Evolutionary conservation across 2,888 invertebrate genomes (phyloP).

Genomic region (Clostera curtula): DNA sequence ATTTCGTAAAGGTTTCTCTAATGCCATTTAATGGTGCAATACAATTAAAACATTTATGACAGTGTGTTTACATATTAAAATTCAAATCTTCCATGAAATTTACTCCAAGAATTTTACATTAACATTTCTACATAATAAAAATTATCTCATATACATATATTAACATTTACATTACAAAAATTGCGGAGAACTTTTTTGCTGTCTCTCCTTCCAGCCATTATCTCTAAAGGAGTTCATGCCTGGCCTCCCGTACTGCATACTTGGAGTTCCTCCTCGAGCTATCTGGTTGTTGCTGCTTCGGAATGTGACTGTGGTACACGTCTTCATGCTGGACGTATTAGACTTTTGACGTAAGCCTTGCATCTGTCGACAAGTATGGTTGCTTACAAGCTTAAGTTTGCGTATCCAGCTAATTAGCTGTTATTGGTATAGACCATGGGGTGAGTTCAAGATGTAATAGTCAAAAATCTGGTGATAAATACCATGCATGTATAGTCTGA

Average conservation of each 20-base stretch:
- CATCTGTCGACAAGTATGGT: conserved; percentile 44
- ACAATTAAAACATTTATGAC: too few species aligned
- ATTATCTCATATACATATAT: not conserved
- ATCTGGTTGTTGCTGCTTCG: conserved; percentile 50
- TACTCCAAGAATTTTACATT: not conserved
- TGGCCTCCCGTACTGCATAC: conserved; percentile 36
- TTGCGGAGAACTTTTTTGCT: conserved; percentile 41
- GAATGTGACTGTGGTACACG: conserved; percentile 56
- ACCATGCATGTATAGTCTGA: too few species aligned
- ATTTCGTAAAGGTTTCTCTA: too few species aligned
- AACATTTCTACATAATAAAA: not conserved
- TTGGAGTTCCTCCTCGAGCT: conserved; percentile 23
- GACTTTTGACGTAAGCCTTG: conserved; percentile 68
- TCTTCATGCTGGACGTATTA: conserved; percentile 63
- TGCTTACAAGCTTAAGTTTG: not conserved
- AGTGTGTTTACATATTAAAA: too few species aligned
- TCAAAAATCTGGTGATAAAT: too few species aligned
- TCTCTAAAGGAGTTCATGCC: conserved; percentile 32
- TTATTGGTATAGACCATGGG: too few species aligned
- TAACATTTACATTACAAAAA: conserved; percentile 31
- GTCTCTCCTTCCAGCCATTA: conserved; percentile 38
- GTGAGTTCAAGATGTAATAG: too few species aligned
- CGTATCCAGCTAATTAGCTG: too few species aligned
- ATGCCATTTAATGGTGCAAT: too few species aligned
- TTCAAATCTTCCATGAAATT: too few species aligned